A percentile compares a stretch with the other conserved stretches of the same genome.
Evolutionary conservation across 2,113 vertebrate species (phyloP).

Genomic region (Catharus fuscescens): DNA sequence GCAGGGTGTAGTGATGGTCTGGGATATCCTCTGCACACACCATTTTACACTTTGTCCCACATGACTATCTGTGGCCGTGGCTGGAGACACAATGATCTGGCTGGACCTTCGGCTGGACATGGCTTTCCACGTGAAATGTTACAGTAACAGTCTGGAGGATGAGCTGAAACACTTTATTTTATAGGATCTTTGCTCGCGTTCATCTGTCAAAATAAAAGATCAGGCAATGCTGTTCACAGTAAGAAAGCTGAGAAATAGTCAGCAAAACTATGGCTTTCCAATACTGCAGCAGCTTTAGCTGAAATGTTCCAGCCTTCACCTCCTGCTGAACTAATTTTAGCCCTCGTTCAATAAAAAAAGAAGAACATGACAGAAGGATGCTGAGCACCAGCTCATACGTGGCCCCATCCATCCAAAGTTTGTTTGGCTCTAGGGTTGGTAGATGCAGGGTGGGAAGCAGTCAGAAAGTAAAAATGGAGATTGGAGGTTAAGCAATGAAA

Average conservation of each 20-base stretch:
- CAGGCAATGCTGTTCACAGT: fast-evolving
- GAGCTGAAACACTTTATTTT: background rate
- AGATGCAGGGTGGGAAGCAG: background rate
- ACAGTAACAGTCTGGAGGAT: background rate
- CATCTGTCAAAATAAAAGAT: background rate
- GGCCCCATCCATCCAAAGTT: background rate
- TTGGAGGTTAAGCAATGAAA: background rate
- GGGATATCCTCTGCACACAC: background rate
- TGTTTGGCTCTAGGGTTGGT: background rate
- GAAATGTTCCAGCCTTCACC: background rate
- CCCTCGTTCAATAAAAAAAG: background rate
- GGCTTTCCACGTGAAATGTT: background rate
- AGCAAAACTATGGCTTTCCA: background rate
- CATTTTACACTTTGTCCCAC: background rate
- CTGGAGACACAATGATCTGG: background rate
- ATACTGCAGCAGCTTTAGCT: background rate
- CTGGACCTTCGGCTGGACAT: background rate
- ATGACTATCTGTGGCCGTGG: background rate
- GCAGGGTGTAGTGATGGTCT: background rate
- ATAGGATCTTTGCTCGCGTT: background rate
- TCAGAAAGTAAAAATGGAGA: background rate
- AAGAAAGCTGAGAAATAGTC: background rate
- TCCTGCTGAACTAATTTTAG: background rate
- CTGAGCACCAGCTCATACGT: background rate
- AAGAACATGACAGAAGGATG: background rate